Evolutionary conservation across 2,797 vertebrate species (phyloP), one percentile per base, ranked within the genome.

Genomic region (Brachymystax lenok): DNA sequence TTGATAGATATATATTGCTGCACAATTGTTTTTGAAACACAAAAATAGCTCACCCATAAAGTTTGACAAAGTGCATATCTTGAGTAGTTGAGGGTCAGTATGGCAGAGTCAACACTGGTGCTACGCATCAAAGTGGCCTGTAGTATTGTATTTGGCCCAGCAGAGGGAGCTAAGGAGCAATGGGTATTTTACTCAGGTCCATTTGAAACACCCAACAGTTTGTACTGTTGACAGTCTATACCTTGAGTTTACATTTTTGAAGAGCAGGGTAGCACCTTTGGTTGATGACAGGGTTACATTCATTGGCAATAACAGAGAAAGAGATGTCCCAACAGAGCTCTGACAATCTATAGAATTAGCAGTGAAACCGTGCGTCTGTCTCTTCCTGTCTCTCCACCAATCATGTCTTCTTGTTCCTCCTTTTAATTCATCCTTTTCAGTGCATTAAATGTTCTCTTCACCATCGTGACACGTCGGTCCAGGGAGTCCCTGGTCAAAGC

Each of bases 281-380:
- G 90, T 87, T 69, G 75, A 79, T 82, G 71, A 82, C 35, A 27
- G 69, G 79, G 82, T 33, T 89, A 92, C 92, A 91, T 91, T 92
- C 88, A 90, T 87, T 74, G 19, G 17, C n/a, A 16, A 16, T 17
- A 54, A 54, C 40, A 46, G 40, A 35, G 6, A 3, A 17, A 56
- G 7, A 19, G 19, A 10, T n/a, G 56, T 59, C 17, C 16, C 19
- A 59, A 21, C 56, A 59, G 56, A 59, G 40, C 40, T 46, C 40
- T 40, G 8, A 46, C 40, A 46, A 46, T 59, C 24, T 28, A 30
- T 66, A 28, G 64, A 64, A 12, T 66, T 56, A 19, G 14, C 16
- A 54, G 19, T 5, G 54, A 2, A 56, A n/a, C 16, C 24, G 24
- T 56, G 52, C 52, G 27, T 27, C 13, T 14, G 59, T 0, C 4